Evolutionary conservation across 2,797 vertebrate species (phyloP).

Genomic region (Acanthurus tractus): DNA sequence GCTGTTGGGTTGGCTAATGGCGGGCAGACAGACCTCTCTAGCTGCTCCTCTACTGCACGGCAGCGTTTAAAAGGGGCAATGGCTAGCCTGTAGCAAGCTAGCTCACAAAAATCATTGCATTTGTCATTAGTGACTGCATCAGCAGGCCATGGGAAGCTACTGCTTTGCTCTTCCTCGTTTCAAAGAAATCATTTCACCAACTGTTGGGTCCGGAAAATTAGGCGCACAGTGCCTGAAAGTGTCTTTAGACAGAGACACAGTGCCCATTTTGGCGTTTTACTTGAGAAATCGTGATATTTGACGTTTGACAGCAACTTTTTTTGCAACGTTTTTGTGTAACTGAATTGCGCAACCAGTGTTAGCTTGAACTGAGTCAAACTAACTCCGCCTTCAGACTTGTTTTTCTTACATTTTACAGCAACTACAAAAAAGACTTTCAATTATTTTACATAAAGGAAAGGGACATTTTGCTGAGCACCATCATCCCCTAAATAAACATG

Average conservation of each 20-base stretch:
- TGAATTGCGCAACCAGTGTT: conserved; percentile 73
- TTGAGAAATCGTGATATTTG: conserved; percentile 54
- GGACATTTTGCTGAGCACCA: conserved; percentile 5
- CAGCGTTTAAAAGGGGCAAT: conserved; percentile 85
- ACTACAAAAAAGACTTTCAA: conserved; percentile 27
- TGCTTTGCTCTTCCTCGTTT: conserved; percentile 44
- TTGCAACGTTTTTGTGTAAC: conserved; percentile 52
- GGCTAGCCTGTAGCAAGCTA: conserved; percentile 83
- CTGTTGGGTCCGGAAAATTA: not conserved
- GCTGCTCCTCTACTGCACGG: conserved; percentile 79
- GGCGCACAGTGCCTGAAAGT: not conserved
- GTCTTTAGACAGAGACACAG: conserved; percentile 16
- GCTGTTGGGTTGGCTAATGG: conserved; percentile 83
- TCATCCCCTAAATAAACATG: not conserved
- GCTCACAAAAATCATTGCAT: conserved; percentile 79
- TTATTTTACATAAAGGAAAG: conserved; percentile 21
- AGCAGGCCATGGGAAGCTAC: conserved; percentile 62
- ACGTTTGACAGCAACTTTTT: conserved; percentile 73
- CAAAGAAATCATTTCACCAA: conserved; percentile 27
- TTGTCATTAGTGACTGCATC: conserved; percentile 82
- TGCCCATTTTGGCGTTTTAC: conserved; percentile 46
- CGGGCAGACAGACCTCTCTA: conserved; percentile 75
- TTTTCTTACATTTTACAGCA: conserved; percentile 57
- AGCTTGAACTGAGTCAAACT: conserved; percentile 55
- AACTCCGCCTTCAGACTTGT: conserved; percentile 70